Base-by-base conservation (phyloP, 2,888 invertebrate genomes). In the Cryptus viduatorius region DNA sequence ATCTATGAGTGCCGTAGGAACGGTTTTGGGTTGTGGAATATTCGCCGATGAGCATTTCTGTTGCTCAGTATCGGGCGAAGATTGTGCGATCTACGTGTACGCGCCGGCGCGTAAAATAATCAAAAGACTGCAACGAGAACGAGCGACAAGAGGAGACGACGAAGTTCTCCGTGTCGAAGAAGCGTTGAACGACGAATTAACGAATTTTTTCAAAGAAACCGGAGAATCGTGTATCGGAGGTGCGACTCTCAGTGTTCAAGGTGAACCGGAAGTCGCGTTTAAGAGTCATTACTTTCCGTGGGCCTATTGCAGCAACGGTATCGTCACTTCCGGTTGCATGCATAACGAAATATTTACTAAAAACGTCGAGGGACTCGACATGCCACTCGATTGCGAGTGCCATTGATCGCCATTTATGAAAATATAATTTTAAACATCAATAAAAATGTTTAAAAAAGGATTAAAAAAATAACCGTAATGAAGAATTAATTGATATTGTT, bases 1-100 rank as follows among this genome's bases (percentile, higher is more conserved):
- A 3, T 77, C 81, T 44, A 75, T 91, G 24, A 91, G 88, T 37
- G 87, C 91, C 8, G 81, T 82, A 0, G 90, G 88, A 4, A 87
- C 90, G 1, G 86, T 90, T 0, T 65, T 88, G 50, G 91, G 92
- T 16, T 90, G 91, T 61, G 91, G 91, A 12, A 86, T 92, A 71
- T 89, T 87, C n/a, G 87, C 88, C 4, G 83, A 89, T 24, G 68
- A 82, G 8, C 29, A 77, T 24, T 88, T 88, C 3, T 90, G 89
- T 72, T 85, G 77, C 78, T 89, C 90, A 0, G 82, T 92, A 59
- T 90, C 90, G n/a, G 90, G 92, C 5, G 85, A 83, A 8, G 90
- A 91, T 42, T 71, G 80, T 7, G 46, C 73, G 10, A 84, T 91
- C 2, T 91, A 91, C 59, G 42, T 73, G 12, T 85, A 89, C 14